Conservation (phyloP, 2,888 invertebrate genomes). For the Allolobophora icterica region DNA sequence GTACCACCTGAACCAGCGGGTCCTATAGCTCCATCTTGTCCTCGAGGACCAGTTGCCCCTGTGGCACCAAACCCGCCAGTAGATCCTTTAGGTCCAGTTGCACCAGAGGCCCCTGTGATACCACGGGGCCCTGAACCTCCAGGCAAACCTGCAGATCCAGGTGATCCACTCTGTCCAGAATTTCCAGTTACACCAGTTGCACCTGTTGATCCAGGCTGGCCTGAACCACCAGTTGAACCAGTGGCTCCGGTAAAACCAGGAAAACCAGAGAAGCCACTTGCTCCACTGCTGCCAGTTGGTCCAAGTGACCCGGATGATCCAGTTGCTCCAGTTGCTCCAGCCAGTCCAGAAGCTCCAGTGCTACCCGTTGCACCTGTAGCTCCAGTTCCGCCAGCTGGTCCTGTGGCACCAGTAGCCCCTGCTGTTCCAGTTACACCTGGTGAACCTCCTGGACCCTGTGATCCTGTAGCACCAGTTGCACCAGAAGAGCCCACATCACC, state of each 20-base stretch:
- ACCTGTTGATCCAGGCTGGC: slow-evolving; percentile 51
- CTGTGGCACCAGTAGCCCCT: slow-evolving; percentile 21
- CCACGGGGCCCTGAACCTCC: slow-evolving; percentile 14
- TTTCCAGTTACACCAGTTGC: slow-evolving; percentile 33
- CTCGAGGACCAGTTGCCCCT: slow-evolving; percentile 29
- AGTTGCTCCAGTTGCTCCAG: not conserved
- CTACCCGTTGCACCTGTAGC: slow-evolving; percentile 28
- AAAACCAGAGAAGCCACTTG: slow-evolving; percentile 25
- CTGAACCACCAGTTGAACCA: slow-evolving; percentile 44
- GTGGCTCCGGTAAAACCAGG: slow-evolving; percentile 35
- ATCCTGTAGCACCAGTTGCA: slow-evolving; percentile 52
- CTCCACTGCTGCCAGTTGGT: slow-evolving; percentile 39
- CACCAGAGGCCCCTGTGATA: not conserved
- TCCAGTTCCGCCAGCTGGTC: slow-evolving; percentile 27
- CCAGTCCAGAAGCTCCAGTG: slow-evolving; percentile 30
- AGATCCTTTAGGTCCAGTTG: slow-evolving; percentile 3
- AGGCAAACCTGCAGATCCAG: slow-evolving; percentile 23
- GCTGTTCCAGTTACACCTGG: slow-evolving; percentile 25
- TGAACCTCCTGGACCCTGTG: slow-evolving; percentile 39
- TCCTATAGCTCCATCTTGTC: slow-evolving; percentile 15
- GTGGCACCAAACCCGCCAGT: not conserved
- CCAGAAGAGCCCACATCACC: slow-evolving; percentile 52
- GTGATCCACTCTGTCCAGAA: not conserved
- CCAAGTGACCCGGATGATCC: not conserved
- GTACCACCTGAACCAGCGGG: slow-evolving; percentile 3